A percentile compares a stretch with the other conserved stretches of the same genome.
These are phyloP conservation scores for Anoura caudifer DNA, from an alignment of 2,113 vertebrate genomes.

Conservation along the genomic window DNA sequence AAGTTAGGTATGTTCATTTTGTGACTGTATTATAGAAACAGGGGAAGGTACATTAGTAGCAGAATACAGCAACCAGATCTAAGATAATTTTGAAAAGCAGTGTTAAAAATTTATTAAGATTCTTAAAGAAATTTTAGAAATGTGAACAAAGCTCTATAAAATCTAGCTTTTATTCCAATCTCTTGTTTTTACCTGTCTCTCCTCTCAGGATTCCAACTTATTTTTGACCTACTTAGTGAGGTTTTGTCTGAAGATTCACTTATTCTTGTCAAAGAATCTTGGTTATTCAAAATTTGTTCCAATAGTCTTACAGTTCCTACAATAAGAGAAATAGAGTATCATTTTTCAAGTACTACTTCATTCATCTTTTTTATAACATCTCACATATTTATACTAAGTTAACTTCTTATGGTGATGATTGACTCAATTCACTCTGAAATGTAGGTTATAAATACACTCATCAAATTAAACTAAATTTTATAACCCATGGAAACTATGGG, in stretches of 20 bases:
- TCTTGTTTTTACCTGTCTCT: slow-evolving; percentile 81
- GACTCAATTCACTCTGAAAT: neutral
- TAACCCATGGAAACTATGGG: neutral
- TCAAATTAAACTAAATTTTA: neutral
- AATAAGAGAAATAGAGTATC: slow-evolving; percentile 13
- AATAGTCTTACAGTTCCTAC: slow-evolving; percentile 78
- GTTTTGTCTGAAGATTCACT: slow-evolving; percentile 59
- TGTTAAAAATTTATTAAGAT: slow-evolving; percentile 10
- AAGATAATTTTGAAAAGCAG: slow-evolving; percentile 26
- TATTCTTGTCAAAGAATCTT: slow-evolving; percentile 66
- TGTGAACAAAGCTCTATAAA: neutral
- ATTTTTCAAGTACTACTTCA: neutral
- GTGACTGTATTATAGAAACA: neutral
- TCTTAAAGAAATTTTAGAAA: neutral
- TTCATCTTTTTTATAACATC: neutral
- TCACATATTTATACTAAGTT: neutral
- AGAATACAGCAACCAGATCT: neutral
- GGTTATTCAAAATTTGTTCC: slow-evolving; percentile 77
- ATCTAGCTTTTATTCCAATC: neutral
- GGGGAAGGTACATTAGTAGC: neutral
- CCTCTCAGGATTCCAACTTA: slow-evolving; percentile 67
- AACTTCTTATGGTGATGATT: neutral
- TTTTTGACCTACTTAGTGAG: slow-evolving; percentile 72
- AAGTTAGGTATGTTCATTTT: neutral
- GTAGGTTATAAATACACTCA: neutral